Percentiles rank a stretch among this genome's conserved stretches.
These are phyloP conservation scores for Megaustenia siamemsis DNA, from an alignment of 2,888 invertebrate genomes.

Conservation along the genomic window DNA sequence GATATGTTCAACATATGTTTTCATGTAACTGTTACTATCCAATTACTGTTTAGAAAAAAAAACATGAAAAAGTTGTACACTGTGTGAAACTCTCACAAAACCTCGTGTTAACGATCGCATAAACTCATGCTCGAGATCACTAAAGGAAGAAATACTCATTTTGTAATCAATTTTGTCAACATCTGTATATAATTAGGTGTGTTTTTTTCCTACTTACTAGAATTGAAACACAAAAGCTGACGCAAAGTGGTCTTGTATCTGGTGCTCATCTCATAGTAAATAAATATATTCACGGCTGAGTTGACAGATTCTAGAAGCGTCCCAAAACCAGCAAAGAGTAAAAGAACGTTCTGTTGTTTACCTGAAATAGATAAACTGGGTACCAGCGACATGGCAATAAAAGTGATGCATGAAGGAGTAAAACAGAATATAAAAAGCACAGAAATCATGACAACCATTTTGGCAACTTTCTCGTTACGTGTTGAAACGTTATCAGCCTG, in stretches of 20 bases:
- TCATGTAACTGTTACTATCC: too few relatives aligned
- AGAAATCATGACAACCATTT: slow-evolving; percentile 22
- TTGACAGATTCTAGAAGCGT: slow-evolving; percentile 13
- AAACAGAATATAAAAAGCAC: slow-evolving; percentile 3
- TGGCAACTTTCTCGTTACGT: slow-evolving; percentile 3
- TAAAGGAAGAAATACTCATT: too few relatives aligned
- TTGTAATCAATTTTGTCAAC: too few relatives aligned
- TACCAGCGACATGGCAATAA: not conserved
- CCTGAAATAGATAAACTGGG: slow-evolving; percentile 24
- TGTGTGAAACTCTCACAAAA: too few relatives aligned
- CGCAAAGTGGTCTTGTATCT: slow-evolving; percentile 23
- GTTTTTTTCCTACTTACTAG: too few relatives aligned
- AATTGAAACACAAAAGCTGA: not conserved
- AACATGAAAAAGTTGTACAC: too few relatives aligned
- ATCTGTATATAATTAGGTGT: too few relatives aligned
- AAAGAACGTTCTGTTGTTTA: slow-evolving; percentile 18
- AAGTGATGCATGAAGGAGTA: not conserved
- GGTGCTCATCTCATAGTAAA: slow-evolving; percentile 35
- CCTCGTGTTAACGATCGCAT: too few relatives aligned
- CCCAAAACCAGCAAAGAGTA: not conserved
- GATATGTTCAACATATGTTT: too few relatives aligned
- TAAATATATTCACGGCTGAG: slow-evolving; percentile 32
- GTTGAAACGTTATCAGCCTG: not conserved
- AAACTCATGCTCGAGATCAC: too few relatives aligned
- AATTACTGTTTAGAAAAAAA: too few relatives aligned